phyloP scores from a whole-genome alignment of 2,888 invertebrate genomes.

The Andrena hattorfiana region DNA sequence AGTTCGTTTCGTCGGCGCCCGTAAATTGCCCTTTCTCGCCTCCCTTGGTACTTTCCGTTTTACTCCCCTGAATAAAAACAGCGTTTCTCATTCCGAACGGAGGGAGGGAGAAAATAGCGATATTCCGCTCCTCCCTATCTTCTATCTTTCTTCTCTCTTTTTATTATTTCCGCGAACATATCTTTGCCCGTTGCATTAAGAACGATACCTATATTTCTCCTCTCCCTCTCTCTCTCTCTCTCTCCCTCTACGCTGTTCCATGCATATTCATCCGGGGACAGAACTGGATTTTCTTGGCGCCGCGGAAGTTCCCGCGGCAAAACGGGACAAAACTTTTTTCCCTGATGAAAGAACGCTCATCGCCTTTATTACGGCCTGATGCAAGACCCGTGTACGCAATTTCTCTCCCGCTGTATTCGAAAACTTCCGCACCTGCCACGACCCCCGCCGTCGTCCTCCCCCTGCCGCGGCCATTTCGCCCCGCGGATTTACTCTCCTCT shows the following conservation, averaged over 20 bases:
- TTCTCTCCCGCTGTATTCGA: conserved; percentile 61
- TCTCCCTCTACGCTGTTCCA: conserved; percentile 13
- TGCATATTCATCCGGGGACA: conserved; percentile 54
- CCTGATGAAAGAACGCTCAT: conserved; percentile 59
- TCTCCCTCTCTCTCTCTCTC: not conserved
- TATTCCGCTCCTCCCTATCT: not conserved
- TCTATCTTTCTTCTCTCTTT: not conserved
- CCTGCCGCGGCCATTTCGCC: conserved; percentile 18
- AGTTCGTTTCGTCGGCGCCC: not conserved
- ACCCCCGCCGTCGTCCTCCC: not conserved
- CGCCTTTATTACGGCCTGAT: conserved; percentile 67
- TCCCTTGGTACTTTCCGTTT: not conserved
- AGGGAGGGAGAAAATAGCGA: not conserved
- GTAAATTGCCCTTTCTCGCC: not conserved
- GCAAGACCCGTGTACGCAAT: conserved; percentile 69
- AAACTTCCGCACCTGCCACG: conserved; percentile 56
- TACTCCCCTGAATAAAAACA: not conserved
- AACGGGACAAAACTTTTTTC: conserved; percentile 62
- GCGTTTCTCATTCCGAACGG: conserved; percentile 10
- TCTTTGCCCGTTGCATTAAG: conserved; percentile 31
- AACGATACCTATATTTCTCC: conserved; percentile 36
- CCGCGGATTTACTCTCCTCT: conserved; percentile 18
- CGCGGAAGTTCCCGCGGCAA: conserved; percentile 35
- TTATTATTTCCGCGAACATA: not conserved
- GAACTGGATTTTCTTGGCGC: conserved; percentile 54